Evolutionary conservation across 2,113 vertebrate genomes (phyloP).

Genomic region (Vulpes ferrilata): DNA sequence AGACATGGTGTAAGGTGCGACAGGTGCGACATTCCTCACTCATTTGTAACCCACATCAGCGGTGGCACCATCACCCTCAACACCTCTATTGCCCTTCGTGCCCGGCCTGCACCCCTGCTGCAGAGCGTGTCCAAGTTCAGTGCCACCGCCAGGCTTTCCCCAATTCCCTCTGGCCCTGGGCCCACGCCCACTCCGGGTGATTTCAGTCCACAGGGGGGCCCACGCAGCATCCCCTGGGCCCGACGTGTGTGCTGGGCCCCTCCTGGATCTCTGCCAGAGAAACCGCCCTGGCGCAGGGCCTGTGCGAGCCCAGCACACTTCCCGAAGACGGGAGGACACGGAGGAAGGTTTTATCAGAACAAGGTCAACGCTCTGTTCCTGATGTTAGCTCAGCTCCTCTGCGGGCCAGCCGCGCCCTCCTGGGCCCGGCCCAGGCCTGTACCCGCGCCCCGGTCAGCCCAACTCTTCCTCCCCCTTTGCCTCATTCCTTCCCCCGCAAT

Average conservation of each 20-base stretch:
- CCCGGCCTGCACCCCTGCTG: neutral
- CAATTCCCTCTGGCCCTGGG: too few species aligned
- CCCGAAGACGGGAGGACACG: neutral
- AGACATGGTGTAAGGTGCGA: neutral
- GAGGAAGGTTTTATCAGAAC: neutral
- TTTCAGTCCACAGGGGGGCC: neutral
- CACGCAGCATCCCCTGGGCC: neutral
- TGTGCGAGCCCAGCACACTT: neutral
- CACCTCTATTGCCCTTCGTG: neutral
- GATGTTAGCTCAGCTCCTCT: neutral
- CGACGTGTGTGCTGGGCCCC: neutral
- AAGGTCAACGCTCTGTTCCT: neutral
- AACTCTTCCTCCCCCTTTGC: neutral
- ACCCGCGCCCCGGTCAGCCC: neutral
- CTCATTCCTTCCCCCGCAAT: neutral
- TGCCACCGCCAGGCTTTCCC: neutral
- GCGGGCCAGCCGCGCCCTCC: neutral
- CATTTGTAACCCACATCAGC: neutral
- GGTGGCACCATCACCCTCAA: neutral
- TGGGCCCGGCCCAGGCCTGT: accelerated
- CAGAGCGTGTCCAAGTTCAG: neutral
- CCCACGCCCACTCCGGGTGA: neutral
- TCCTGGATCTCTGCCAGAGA: neutral
- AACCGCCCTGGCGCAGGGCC: neutral
- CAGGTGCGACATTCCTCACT: neutral